Evolutionary conservation across 2,888 invertebrate species (phyloP).

Genomic region (Trichogramma evanescens): DNA sequence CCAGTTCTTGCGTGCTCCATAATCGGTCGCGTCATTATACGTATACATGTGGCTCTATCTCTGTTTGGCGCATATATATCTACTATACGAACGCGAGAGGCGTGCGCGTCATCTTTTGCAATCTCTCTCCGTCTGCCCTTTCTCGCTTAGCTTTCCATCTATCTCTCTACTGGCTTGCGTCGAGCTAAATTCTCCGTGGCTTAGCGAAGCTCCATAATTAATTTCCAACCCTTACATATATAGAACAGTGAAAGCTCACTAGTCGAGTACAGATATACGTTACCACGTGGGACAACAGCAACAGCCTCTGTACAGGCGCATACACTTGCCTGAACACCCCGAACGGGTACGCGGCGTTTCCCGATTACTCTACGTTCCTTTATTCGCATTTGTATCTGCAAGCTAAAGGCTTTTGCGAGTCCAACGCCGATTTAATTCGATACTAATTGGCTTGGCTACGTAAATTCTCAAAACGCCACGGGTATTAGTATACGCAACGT

Average conservation of each 20-base stretch:
- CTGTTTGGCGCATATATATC: neutral
- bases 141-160: neutral
- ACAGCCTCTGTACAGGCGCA: too few relatives aligned
- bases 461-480: too few relatives aligned
- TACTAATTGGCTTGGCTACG: too few relatives aligned
- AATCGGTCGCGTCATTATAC: neutral
- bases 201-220: constrained; percentile 33
- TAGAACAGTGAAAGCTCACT: constrained; percentile 19
- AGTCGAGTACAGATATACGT: constrained; percentile 18
- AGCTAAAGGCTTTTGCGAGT: too few relatives aligned
- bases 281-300: constrained; percentile 26
- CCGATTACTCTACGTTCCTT: too few relatives aligned
- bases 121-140: neutral
- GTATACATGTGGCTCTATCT: neutral
- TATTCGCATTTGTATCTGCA: too few relatives aligned
- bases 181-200: constrained; percentile 4
- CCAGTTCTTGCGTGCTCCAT: constrained; percentile 6
- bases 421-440: too few relatives aligned
- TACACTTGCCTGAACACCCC: too few relatives aligned
- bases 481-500: too few relatives aligned
- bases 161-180: neutral
- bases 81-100: too few relatives aligned
- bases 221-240: constrained; percentile 32
- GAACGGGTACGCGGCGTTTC: too few relatives aligned
- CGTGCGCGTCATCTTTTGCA: neutral